phyloP scores from a whole-genome alignment of 2,113 vertebrate genomes.

The Paracanthobrama guichenoti region DNA sequence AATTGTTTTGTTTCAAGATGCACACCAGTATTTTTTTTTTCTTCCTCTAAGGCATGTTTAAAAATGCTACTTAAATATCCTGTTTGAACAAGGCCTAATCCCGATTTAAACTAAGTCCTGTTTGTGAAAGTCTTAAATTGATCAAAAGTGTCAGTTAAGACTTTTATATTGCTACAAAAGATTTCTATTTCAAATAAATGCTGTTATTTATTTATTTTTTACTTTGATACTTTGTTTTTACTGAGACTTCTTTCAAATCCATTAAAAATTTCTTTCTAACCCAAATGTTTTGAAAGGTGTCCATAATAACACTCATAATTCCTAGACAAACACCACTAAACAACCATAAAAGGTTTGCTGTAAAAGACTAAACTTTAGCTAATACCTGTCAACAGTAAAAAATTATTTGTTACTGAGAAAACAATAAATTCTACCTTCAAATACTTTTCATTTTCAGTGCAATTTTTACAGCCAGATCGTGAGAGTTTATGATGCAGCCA shows the following conservation, averaged over 20 bases:
- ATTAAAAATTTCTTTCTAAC: neutral
- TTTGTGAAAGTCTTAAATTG: no score
- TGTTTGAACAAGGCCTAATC: no score
- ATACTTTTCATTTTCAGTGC: constrained; percentile 12
- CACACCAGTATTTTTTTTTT: no score
- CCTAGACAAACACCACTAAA: constrained; percentile 6
- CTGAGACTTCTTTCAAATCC: neutral
- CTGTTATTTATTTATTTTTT: no score
- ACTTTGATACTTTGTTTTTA: no score
- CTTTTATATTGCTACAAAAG: no score
- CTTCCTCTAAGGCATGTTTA: no score
- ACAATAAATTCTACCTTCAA: neutral
- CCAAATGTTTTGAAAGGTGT: neutral
- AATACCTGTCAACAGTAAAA: constrained; percentile 5
- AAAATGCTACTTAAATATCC: no score
- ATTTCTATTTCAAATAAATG: no score
- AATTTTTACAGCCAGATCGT: neutral
- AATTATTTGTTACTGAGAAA: neutral
- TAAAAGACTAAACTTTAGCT: neutral
- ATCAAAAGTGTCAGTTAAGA: no score
- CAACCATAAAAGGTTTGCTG: neutral
- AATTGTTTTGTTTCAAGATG: no score
- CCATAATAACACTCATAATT: neutral
- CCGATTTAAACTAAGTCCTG: no score
- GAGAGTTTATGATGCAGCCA: constrained; percentile 22